A percentile compares a stretch with the other conserved stretches of the same genome.
These are phyloP conservation scores for Blastobasis adustella DNA, from an alignment of 2,888 invertebrate species.

Conservation along the genomic window DNA sequence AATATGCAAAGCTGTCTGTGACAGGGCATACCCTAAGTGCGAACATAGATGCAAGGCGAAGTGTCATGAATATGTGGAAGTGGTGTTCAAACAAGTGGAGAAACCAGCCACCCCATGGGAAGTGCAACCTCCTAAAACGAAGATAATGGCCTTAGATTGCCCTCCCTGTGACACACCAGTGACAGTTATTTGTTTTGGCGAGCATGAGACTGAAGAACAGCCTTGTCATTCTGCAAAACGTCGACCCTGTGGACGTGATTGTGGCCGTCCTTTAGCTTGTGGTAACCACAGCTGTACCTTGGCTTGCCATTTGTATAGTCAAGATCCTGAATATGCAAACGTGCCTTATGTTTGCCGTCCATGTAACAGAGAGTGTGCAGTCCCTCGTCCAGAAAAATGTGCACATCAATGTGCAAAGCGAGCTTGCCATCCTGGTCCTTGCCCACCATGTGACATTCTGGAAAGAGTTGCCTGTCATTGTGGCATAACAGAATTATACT, in stretches of 20 bases:
- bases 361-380: slow-evolving; percentile 72
- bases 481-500: slow-evolving; percentile 82
- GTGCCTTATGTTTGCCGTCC: slow-evolving; percentile 56
- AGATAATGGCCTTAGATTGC: slow-evolving; percentile 77
- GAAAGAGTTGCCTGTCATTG: slow-evolving; percentile 88
- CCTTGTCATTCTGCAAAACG: slow-evolving; percentile 82
- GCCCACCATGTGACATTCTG: slow-evolving; percentile 83
- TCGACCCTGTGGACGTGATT: slow-evolving; percentile 85
- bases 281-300: slow-evolving; percentile 84
- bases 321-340: slow-evolving; percentile 54
- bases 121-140: slow-evolving; percentile 61
- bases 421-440: slow-evolving; percentile 82
- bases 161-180: slow-evolving; percentile 83
- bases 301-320: slow-evolving; percentile 78
- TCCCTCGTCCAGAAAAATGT: slow-evolving; percentile 82
- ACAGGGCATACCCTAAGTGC: slow-evolving; percentile 72
- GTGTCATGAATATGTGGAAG: slow-evolving; percentile 86
- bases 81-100: slow-evolving; percentile 73
- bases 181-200: slow-evolving; percentile 81
- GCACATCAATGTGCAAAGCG: slow-evolving; percentile 80
- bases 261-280: slow-evolving; percentile 82
- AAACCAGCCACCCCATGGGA: slow-evolving; percentile 82
- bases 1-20: slow-evolving; percentile 85
- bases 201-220: slow-evolving; percentile 80
- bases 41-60: slow-evolving; percentile 79